Conservation (phyloP, 2,797 vertebrate species). For the Notamacropus eugenii region DNA sequence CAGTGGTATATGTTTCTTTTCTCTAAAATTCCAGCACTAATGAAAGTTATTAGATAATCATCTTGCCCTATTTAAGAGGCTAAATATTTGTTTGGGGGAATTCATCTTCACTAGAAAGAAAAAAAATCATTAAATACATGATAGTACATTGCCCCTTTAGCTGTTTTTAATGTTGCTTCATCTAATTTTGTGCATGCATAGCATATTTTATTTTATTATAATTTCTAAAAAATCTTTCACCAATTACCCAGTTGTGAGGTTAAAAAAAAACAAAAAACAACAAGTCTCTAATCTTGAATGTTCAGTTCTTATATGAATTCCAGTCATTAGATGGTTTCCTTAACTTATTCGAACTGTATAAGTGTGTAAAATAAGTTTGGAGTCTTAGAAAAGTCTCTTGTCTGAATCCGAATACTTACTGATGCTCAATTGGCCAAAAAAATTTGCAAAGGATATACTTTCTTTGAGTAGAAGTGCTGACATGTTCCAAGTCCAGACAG, state of each 20-base stretch:
- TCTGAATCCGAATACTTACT: conserved; percentile 65
- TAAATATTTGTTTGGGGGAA: conserved; percentile 64
- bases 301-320: conserved; percentile 46
- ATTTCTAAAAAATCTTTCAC: conserved; percentile 55
- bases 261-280: not conserved
- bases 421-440: conserved; percentile 4
- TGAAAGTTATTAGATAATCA: conserved; percentile 67
- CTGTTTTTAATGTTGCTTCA: conserved; percentile 64
- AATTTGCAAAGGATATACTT: conserved; percentile 11
- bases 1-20: conserved; percentile 55
- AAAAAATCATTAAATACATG: conserved; percentile 73
- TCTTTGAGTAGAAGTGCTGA: conserved; percentile 37
- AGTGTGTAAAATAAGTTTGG: conserved; percentile 48
- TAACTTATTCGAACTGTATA: conserved; percentile 11
- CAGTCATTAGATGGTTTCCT: conserved; percentile 43
- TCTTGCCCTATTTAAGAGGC: conserved; percentile 42
- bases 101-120: conserved; percentile 71
- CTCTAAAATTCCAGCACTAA: conserved; percentile 54
- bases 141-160: conserved; percentile 66
- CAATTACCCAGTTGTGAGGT: conserved; percentile 43
- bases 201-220: conserved; percentile 62
- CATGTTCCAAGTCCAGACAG: conserved; percentile 55
- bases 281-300: conserved; percentile 42
- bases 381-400: conserved; percentile 49
- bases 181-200: conserved; percentile 64